A percentile compares a stretch with the other conserved stretches of the same genome.
phyloP scores from a whole-genome alignment of 2,113 vertebrate species.

The Menidia beryllina region DNA sequence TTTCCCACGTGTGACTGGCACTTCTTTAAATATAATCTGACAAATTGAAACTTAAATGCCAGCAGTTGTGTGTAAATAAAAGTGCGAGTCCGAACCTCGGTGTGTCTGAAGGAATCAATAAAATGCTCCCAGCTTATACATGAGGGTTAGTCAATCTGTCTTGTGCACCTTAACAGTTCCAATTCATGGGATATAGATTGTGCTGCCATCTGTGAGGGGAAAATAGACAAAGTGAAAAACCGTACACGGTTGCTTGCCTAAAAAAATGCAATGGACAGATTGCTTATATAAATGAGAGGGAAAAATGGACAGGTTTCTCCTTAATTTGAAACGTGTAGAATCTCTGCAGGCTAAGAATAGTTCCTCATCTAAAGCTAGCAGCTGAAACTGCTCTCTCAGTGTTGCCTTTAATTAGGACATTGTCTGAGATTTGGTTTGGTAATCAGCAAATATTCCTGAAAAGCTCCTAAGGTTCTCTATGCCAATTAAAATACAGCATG shows the following conservation, averaged over 20 bases:
- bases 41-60: neutral
- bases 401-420: slow-evolving; percentile 60
- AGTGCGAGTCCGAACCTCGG: neutral
- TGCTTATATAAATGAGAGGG: neutral
- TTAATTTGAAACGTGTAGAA: slow-evolving; percentile 20
- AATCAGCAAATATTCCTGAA: slow-evolving; percentile 63
- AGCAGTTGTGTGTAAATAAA: slow-evolving; percentile 1
- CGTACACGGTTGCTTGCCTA: neutral
- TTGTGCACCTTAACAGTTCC: neutral
- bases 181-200: slow-evolving; percentile 21
- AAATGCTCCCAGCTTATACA: slow-evolving; percentile 3
- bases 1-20: neutral
- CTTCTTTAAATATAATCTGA: slow-evolving; percentile 9
- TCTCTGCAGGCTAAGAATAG: slow-evolving; percentile 35
- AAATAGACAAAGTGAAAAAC: slow-evolving; percentile 23
- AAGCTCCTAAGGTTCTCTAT: slow-evolving; percentile 49
- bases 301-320: neutral
- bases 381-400: slow-evolving; percentile 32
- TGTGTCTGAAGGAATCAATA: neutral
- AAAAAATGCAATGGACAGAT: neutral
- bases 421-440: slow-evolving; percentile 42
- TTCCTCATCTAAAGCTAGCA: slow-evolving; percentile 34
- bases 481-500: slow-evolving; percentile 66
- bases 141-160: slow-evolving; percentile 6
- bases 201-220: slow-evolving; percentile 18